Evolutionary conservation across 2,888 invertebrate species (phyloP), one percentile per base, ranked within the genome.

Genomic region (Lypha dubia): DNA sequence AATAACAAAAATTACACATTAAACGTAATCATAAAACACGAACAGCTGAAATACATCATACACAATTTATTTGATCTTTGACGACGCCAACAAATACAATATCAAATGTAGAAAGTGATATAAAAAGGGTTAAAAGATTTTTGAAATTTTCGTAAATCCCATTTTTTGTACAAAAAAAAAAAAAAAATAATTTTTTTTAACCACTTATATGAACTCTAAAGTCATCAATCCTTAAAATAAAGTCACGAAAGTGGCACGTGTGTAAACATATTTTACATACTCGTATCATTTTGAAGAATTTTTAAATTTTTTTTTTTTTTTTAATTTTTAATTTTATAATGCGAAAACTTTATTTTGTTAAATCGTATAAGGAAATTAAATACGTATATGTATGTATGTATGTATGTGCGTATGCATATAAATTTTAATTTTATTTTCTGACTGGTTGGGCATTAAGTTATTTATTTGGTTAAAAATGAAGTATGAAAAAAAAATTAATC

Each of bases 191-290:
- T 7, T 15, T 15, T 41, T 60, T 67, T 58, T 60, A 76, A 58
- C 35, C 67, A 41, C 56, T 79, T 65, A 20, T 56, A 32, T 70
- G 56, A 70, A 75, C 62, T 81, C 8, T 63, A 63, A 58, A 76
- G 70, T 70, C 70, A 81, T 81, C 56, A 75, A 75, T 70, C 56
- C 62, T 56, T 75, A 35, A 63, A 80, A 56, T 46, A 63, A 70
- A 76, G 70, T 65, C 75, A 83, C 62, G 73, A 83, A 79, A 67
- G 73, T 79, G 83, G 73, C 83, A 77, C 83, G 67, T 83, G 79
- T 62, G 17, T 53, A 22, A 11, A 60, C 49, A 76, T 41, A 65
- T 35, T 35, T 44, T 44, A 44, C 17, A 46, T 1, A 44, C 49
- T 58, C 49, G 32, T 65, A 73, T 76, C 24, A 67, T 71, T 77